Evolutionary conservation across 2,888 invertebrate genomes (phyloP).

Genomic region (Andricus quercusramuli): DNA sequence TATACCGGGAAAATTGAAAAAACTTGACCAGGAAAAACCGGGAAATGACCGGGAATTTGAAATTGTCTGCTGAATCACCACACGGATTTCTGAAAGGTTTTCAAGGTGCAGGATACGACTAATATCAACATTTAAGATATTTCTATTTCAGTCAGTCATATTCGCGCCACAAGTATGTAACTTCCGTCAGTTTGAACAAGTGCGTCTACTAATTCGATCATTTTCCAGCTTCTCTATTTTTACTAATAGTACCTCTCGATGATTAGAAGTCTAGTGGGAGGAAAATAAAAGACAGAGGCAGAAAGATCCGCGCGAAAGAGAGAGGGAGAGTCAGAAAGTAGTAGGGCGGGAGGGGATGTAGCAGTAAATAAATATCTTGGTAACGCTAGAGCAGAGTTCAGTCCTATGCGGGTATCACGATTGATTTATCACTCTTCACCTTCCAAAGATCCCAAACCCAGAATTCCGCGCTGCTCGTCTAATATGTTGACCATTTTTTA

Average conservation of each 20-base stretch:
- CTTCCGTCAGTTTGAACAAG: constrained; percentile 50
- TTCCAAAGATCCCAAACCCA: background rate
- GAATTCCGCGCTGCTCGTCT: background rate
- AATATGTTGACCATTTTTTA: background rate
- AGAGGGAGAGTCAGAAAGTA: constrained; percentile 59
- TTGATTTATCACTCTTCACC: constrained; percentile 18
- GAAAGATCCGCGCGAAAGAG: constrained; percentile 53
- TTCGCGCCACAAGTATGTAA: constrained; percentile 19
- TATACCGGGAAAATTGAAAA: too few relatives aligned
- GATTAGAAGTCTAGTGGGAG: constrained; percentile 64
- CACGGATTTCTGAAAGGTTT: background rate
- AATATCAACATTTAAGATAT: constrained; percentile 5
- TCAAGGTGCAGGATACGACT: background rate
- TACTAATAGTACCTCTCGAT: constrained; percentile 69
- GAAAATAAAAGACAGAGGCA: constrained; percentile 54
- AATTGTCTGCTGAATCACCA: too few relatives aligned
- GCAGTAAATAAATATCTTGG: constrained; percentile 76
- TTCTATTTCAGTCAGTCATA: constrained; percentile 40
- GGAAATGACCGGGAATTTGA: too few relatives aligned
- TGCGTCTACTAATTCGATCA: constrained; percentile 60
- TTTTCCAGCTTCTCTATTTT: constrained; percentile 71
- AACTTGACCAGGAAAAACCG: too few relatives aligned
- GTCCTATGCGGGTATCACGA: constrained; percentile 57
- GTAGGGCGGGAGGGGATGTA: constrained; percentile 63
- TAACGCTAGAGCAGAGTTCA: constrained; percentile 69